Evolutionary conservation across 2,888 invertebrate genomes (phyloP).

Genomic region (Drosophila diplacantha): DNA sequence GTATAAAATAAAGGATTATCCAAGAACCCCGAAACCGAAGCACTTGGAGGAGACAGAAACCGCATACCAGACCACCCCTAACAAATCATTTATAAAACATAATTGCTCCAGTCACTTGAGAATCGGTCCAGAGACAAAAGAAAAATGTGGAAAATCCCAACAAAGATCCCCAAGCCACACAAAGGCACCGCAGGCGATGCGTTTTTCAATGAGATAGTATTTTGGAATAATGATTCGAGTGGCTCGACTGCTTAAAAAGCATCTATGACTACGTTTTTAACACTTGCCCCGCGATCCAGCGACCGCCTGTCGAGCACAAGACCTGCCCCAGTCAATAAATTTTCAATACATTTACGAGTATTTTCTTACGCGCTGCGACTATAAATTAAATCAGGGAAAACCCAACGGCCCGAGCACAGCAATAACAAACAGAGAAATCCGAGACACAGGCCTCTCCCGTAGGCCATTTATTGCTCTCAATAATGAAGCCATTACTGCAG

Average conservation of each 20-base stretch:
- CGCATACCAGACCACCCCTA: conserved; percentile 58
- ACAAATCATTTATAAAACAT: conserved; percentile 68
- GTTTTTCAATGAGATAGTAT: conserved; percentile 40
- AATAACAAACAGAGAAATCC: conserved; percentile 35
- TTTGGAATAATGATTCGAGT: conserved; percentile 48
- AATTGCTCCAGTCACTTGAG: conserved; percentile 55
- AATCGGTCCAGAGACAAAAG: conserved; percentile 35
- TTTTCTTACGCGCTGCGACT: conserved; percentile 45
- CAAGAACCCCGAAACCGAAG: conserved; percentile 6
- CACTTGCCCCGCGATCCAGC: conserved; percentile 46
- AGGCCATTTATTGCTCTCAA: conserved; percentile 58
- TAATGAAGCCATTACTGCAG: conserved; percentile 64
- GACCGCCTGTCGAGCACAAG: conserved; percentile 22
- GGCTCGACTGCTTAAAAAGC: conserved; percentile 36
- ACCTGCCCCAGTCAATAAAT: conserved; percentile 49
- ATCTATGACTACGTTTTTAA: conserved; percentile 64
- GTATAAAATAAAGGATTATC: conserved; percentile 63
- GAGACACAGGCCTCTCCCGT: conserved; percentile 30
- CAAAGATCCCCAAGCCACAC: conserved; percentile 29
- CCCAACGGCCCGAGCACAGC: conserved; percentile 27
- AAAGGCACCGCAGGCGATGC: conserved; percentile 60
- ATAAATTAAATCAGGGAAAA: conserved; percentile 55
- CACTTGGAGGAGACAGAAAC: conserved; percentile 15
- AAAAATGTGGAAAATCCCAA: conserved; percentile 18
- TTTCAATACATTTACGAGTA: conserved; percentile 56